Conservation (phyloP, 2,888 invertebrate genomes). For the Masnerella sp. region DNA sequence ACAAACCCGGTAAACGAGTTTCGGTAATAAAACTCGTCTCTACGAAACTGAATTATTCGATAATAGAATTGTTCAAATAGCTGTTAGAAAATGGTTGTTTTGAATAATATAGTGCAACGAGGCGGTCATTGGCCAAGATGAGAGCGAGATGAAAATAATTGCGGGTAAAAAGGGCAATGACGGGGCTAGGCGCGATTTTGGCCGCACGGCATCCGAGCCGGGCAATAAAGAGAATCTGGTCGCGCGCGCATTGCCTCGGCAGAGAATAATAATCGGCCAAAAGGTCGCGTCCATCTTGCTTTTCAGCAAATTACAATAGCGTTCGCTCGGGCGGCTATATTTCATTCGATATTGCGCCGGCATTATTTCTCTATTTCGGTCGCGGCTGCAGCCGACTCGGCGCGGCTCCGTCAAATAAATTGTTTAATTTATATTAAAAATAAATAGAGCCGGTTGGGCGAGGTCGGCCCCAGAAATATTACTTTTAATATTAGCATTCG, state of each 20-base stretch:
- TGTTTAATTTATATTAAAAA: constrained; percentile 80
- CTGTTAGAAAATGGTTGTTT: constrained; percentile 44
- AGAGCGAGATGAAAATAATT: no score
- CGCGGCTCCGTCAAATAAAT: constrained; percentile 77
- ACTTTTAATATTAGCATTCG: constrained; percentile 78
- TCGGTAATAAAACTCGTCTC: constrained; percentile 46
- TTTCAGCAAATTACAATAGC: constrained; percentile 62
- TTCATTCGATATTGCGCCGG: constrained; percentile 77
- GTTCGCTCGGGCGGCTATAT: constrained; percentile 69
- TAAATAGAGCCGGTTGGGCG: constrained; percentile 71
- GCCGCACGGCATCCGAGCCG: no score
- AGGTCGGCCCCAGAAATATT: constrained; percentile 76
- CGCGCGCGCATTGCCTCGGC: no score
- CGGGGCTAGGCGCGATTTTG: no score
- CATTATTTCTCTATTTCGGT: constrained; percentile 77
- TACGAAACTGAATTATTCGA: constrained; percentile 42
- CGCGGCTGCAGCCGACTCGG: constrained; percentile 51
- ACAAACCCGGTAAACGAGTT: constrained; percentile 50
- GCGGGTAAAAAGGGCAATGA: no score
- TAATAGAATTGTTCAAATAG: constrained; percentile 52
- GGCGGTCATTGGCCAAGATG: no score
- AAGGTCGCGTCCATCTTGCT: constrained; percentile 42
- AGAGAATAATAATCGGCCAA: constrained; percentile 33
- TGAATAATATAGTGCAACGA: constrained; percentile 43
- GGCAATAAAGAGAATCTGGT: neutral